phyloP scores from a whole-genome alignment of 2,797 vertebrate genomes.

The Merluccius polli region DNA sequence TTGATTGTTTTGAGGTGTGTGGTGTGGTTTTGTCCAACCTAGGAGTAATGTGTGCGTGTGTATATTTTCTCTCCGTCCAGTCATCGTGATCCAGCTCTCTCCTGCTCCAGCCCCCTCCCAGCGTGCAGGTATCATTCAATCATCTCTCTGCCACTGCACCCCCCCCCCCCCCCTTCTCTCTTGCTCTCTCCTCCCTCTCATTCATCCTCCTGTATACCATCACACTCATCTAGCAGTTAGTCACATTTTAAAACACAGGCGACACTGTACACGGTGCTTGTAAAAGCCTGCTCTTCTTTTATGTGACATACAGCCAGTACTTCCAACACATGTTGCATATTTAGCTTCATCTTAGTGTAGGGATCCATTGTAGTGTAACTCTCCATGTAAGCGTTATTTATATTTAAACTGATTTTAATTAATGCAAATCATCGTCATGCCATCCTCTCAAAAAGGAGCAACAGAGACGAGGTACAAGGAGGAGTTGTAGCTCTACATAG shows the following conservation, averaged over 20 bases:
- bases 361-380: not conserved
- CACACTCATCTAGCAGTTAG: not conserved
- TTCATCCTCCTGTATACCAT: conserved; percentile 21
- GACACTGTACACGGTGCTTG: no score
- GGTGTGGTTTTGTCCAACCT: conserved; percentile 42
- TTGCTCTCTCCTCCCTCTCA: conserved; percentile 46
- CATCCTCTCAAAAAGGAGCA: no score
- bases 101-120: conserved; percentile 97
- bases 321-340: not conserved
- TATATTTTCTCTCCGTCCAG: conserved; percentile 84
- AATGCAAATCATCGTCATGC: no score
- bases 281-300: not conserved
- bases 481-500: not conserved
- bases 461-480: not conserved
- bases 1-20: conserved; percentile 10
- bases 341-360: not conserved
- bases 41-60: conserved; percentile 74
- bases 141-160: conserved; percentile 67
- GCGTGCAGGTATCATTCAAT: conserved; percentile 91
- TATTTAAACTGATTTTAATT: no score
- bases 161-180: conserved; percentile 9
- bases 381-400: not conserved
- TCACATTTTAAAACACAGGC: not conserved
- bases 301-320: not conserved
- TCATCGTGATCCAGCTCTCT: conserved; percentile 99